Percentiles rank a stretch among this genome's conserved stretches.
Conservation (phyloP, 2,797 vertebrate genomes). For the Pangasius krempfi region DNA sequence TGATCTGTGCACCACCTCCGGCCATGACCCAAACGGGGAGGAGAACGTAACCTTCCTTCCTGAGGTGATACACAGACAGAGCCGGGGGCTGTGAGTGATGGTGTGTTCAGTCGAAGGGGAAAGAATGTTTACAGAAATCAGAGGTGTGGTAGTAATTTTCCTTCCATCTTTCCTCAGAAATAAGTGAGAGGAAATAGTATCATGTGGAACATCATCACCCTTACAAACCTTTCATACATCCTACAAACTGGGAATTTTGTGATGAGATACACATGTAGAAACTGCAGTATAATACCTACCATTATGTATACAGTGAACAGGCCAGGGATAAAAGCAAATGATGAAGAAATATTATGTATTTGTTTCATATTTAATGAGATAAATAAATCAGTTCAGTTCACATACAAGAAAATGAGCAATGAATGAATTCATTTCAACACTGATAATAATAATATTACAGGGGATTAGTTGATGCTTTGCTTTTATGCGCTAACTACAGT, state of each 20-base stretch:
- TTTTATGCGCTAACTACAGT: not conserved
- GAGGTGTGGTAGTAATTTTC: constrained; percentile 46
- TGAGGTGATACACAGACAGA: constrained; percentile 20
- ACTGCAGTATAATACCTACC: not conserved
- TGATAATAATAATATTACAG: not conserved
- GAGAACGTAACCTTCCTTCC: constrained; percentile 67
- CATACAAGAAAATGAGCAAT: not conserved
- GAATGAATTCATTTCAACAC: not conserved
- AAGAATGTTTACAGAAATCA: constrained; percentile 63
- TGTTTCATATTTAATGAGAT: not conserved
- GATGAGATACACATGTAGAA: not conserved
- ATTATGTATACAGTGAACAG: not conserved
- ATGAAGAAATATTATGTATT: not conserved
- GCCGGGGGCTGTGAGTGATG: constrained; percentile 42
- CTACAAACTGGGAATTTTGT: not conserved
- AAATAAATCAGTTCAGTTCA: not conserved
- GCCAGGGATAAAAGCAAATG: not conserved
- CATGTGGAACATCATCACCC: not conserved
- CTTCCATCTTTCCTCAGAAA: constrained; percentile 19
- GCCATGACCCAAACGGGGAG: constrained; percentile 61
- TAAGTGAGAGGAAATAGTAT: constrained; percentile 10
- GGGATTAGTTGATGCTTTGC: not conserved
- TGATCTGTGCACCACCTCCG: constrained; percentile 23
- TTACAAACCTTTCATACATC: not conserved
- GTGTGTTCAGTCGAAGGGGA: constrained; percentile 20